Evolutionary conservation across 2,797 vertebrate genomes (phyloP).

Genomic region (Anguilla obscura): DNA sequence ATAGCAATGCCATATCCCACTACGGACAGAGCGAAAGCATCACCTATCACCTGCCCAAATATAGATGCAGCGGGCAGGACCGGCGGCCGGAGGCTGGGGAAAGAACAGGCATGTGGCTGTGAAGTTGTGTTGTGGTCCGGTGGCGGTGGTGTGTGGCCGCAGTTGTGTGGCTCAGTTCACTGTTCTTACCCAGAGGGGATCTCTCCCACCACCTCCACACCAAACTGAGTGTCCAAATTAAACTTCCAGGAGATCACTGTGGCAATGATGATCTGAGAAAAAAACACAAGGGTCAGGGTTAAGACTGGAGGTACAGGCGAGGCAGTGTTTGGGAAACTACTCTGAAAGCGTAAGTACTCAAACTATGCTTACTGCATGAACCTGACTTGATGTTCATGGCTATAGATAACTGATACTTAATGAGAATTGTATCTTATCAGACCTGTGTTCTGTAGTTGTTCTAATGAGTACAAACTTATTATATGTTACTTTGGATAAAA

Average conservation of each 20-base stretch:
- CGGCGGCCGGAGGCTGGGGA: slow-evolving; percentile 78
- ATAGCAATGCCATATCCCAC: slow-evolving; percentile 95
- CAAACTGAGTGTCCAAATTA: slow-evolving; percentile 66
- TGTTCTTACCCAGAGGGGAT: slow-evolving; percentile 87
- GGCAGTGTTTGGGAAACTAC: not conserved
- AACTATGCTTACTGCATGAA: too few relatives aligned
- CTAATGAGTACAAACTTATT: too few relatives aligned
- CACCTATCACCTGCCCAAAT: slow-evolving; percentile 78
- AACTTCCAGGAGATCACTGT: slow-evolving; percentile 82
- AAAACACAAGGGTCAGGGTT: not conserved
- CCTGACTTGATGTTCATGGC: too few relatives aligned
- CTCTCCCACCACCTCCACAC: slow-evolving; percentile 79
- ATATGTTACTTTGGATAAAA: too few relatives aligned
- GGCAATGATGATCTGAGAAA: slow-evolving; percentile 78
- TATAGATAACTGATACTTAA: too few relatives aligned
- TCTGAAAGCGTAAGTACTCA: too few relatives aligned
- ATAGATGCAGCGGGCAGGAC: slow-evolving; percentile 63
- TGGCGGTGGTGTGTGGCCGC: not conserved
- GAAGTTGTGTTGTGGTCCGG: slow-evolving; percentile 4
- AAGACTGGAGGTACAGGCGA: not conserved
- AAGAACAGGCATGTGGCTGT: not conserved
- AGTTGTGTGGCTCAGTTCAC: not conserved
- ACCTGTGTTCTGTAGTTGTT: too few relatives aligned
- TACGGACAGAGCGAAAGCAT: slow-evolving; percentile 88
- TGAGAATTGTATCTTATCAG: too few relatives aligned